phyloP scores from a whole-genome alignment of 2,797 vertebrate genomes.

The Orestias chungarensis region DNA sequence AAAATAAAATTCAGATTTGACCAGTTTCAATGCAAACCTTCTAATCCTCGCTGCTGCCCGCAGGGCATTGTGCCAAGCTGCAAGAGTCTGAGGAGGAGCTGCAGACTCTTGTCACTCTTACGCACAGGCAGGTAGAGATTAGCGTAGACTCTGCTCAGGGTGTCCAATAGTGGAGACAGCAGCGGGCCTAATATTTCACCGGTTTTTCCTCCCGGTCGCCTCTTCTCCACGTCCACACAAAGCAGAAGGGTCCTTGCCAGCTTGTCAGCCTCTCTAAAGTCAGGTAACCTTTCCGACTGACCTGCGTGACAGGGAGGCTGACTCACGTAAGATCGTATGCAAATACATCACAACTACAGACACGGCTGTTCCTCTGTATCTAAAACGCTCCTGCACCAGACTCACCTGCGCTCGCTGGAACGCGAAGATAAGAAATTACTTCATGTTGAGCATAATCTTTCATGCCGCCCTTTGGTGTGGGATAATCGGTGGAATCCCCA shows the following conservation, averaged over 20 bases:
- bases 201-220: slow-evolving; percentile 64
- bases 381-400: not conserved
- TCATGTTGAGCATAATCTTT: slow-evolving; percentile 74
- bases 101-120: slow-evolving; percentile 91
- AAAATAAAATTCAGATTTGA: too few species aligned
- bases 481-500: slow-evolving; percentile 13
- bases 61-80: slow-evolving; percentile 63
- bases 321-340: not conserved
- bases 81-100: slow-evolving; percentile 86
- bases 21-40: slow-evolving; percentile 54
- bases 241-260: slow-evolving; percentile 86
- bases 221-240: slow-evolving; percentile 84
- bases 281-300: slow-evolving; percentile 75
- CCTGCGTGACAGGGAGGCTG: slow-evolving; percentile 52
- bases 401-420: slow-evolving; percentile 82
- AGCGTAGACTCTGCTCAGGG: slow-evolving; percentile 86
- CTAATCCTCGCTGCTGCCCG: slow-evolving; percentile 7
- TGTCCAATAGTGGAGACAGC: slow-evolving; percentile 87
- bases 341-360: not conserved
- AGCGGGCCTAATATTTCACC: slow-evolving; percentile 76
- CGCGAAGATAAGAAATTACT: slow-evolving; percentile 79
- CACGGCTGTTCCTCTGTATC: not conserved
- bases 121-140: slow-evolving; percentile 87
- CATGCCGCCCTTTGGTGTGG: slow-evolving; percentile 50
- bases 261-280: slow-evolving; percentile 85